A percentile compares a stretch with the other conserved stretches of the same genome.
Evolutionary conservation across 2,888 invertebrate species (phyloP).

Genomic region (Linnaemya vulpina): DNA sequence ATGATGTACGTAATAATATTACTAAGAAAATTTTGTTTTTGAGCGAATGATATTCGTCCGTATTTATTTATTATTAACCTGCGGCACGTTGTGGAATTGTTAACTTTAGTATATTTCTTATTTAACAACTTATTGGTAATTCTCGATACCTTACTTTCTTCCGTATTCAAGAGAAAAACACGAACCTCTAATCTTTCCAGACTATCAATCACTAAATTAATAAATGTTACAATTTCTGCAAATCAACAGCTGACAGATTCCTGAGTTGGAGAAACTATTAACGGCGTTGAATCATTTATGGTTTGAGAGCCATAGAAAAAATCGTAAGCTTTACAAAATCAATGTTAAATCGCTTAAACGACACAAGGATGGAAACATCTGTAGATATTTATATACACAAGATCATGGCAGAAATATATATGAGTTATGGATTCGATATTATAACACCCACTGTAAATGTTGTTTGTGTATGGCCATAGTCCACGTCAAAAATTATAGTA

Average conservation of each 20-base stretch:
- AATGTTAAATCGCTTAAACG: neutral
- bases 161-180: constrained; percentile 12
- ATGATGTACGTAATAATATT: too few relatives aligned
- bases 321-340: neutral
- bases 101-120: constrained; percentile 52
- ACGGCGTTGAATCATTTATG: neutral
- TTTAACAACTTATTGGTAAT: constrained; percentile 38
- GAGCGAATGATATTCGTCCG: constrained; percentile 46
- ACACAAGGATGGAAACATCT: neutral
- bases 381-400: neutral
- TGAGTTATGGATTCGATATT: too few relatives aligned
- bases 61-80: constrained; percentile 40
- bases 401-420: too few relatives aligned
- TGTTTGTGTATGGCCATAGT: too few relatives aligned
- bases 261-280: neutral
- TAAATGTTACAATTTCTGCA: constrained; percentile 38
- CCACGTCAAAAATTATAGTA: too few relatives aligned
- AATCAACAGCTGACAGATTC: constrained; percentile 40
- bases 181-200: constrained; percentile 50
- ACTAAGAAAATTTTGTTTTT: constrained; percentile 18
- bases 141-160: constrained; percentile 21
- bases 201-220: constrained; percentile 58
- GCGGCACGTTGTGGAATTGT: constrained; percentile 45
- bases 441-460: too few relatives aligned
- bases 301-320: constrained; percentile 16